A percentile compares a stretch with the other conserved stretches of the same genome.
Conservation (phyloP, 2,888 invertebrate genomes). For the Pinctada fucata region DNA sequence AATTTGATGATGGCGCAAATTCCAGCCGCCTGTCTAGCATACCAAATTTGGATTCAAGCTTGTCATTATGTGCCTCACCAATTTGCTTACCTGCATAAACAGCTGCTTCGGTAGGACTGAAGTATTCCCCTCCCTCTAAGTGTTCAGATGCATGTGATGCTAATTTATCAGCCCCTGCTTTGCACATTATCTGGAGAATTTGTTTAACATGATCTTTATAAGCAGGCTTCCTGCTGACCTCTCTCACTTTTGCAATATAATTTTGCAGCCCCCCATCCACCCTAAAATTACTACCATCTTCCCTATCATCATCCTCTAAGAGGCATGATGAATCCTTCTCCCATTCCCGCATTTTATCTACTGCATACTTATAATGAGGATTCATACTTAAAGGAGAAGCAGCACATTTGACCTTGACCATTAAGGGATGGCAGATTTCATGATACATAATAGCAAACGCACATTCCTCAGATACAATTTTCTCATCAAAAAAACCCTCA, state of each 20-base stretch:
- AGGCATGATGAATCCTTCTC: constrained; percentile 8
- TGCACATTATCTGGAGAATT: not conserved
- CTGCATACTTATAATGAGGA: constrained; percentile 3
- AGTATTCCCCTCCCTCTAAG: too few species aligned
- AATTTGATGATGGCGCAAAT: constrained; percentile 23
- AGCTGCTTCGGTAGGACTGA: too few species aligned
- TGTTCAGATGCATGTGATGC: too few species aligned
- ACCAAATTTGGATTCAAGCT: constrained; percentile 17
- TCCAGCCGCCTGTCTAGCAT: constrained; percentile 27
- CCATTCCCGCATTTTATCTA: constrained; percentile 17
- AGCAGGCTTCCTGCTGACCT: constrained; percentile 8
- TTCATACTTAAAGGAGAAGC: constrained; percentile 17
- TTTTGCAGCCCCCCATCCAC: not conserved
- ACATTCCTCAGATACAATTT: constrained; percentile 3
- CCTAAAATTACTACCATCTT: not conserved
- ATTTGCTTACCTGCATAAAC: too few species aligned
- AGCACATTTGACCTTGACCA: constrained; percentile 15
- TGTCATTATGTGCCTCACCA: too few species aligned
- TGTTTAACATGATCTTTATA: not conserved
- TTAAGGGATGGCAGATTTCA: constrained; percentile 12
- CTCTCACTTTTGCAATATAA: constrained; percentile 18
- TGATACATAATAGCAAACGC: constrained; percentile 22
- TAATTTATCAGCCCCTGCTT: constrained; percentile 3
- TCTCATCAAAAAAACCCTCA: not conserved
- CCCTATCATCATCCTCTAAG: constrained; percentile 4